Conservation (phyloP, 2,888 invertebrate species). For the Catocala fraxini region DNA sequence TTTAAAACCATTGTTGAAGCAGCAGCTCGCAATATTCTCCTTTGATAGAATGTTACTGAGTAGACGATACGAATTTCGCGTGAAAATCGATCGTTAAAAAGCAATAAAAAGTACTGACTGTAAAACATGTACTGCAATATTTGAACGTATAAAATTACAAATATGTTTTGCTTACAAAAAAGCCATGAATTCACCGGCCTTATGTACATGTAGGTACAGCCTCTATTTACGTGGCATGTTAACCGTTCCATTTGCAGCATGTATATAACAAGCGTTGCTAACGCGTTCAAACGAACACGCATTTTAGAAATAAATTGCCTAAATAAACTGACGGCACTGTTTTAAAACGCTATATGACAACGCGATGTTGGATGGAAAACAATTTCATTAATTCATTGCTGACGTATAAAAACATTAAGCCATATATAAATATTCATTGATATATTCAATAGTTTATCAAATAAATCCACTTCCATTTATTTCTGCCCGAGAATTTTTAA, state of each 20-base stretch:
- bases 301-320: slow-evolving; percentile 52
- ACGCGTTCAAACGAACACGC: slow-evolving; percentile 44
- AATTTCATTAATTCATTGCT: slow-evolving; percentile 32
- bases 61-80: not conserved
- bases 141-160: not conserved
- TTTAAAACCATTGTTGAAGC: not conserved
- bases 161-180: not conserved
- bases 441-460: not conserved
- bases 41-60: not conserved
- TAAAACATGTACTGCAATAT: not conserved
- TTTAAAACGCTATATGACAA: slow-evolving; percentile 54
- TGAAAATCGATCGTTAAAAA: slow-evolving; percentile 9
- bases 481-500: slow-evolving; percentile 33
- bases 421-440: not conserved
- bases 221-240: slow-evolving; percentile 25
- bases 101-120: slow-evolving; percentile 8
- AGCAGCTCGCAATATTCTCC: not conserved
- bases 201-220: slow-evolving; percentile 2
- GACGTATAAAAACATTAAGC: slow-evolving; percentile 3
- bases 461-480: slow-evolving; percentile 5
- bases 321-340: slow-evolving; percentile 57
- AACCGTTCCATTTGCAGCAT: slow-evolving; percentile 38
- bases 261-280: slow-evolving; percentile 54
- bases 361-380: slow-evolving; percentile 26
- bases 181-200: too few relatives aligned